phyloP scores from a whole-genome alignment of 2,797 vertebrate genomes.

The Sebastes dallii region DNA sequence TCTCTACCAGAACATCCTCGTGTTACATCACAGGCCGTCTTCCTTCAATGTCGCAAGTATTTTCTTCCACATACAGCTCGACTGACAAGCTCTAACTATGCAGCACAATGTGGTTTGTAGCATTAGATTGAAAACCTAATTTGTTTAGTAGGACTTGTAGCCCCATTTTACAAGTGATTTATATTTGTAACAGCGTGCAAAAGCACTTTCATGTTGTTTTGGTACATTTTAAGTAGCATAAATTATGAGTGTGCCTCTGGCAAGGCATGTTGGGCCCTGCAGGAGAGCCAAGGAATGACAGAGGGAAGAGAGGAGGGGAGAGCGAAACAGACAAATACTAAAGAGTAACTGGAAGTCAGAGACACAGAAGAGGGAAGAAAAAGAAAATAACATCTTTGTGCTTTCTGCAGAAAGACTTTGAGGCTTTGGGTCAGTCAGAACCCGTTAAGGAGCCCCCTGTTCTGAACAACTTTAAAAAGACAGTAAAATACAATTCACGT shows the following conservation, averaged over 20 bases:
- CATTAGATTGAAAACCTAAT: constrained; percentile 13
- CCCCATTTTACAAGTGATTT: constrained; percentile 31
- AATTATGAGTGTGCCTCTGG: constrained; percentile 42
- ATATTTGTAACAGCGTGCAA: constrained; percentile 27
- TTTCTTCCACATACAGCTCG: constrained; percentile 9
- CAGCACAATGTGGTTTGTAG: neutral
- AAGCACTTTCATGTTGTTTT: constrained; percentile 45
- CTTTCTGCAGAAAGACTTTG: neutral
- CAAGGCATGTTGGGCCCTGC: constrained; percentile 18
- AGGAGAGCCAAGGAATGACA: constrained; percentile 35
- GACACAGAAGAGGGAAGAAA: neutral
- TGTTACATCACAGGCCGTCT: constrained; percentile 18
- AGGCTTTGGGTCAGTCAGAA: neutral
- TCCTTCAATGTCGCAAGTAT: constrained; percentile 1
- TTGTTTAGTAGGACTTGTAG: constrained; percentile 21
- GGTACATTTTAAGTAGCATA: constrained; percentile 37
- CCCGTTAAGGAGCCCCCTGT: neutral
- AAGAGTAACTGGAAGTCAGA: constrained; percentile 3
- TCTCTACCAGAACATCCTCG: constrained; percentile 16
- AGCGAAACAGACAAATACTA: constrained; percentile 1
- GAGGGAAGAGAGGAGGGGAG: neutral
- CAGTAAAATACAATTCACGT: no score
- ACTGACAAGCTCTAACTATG: constrained; percentile 3
- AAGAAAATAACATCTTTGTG: constrained; percentile 4
- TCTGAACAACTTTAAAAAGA: neutral